phyloP scores from a whole-genome alignment of 2,888 invertebrate genomes.

The Oithona nana region DNA sequence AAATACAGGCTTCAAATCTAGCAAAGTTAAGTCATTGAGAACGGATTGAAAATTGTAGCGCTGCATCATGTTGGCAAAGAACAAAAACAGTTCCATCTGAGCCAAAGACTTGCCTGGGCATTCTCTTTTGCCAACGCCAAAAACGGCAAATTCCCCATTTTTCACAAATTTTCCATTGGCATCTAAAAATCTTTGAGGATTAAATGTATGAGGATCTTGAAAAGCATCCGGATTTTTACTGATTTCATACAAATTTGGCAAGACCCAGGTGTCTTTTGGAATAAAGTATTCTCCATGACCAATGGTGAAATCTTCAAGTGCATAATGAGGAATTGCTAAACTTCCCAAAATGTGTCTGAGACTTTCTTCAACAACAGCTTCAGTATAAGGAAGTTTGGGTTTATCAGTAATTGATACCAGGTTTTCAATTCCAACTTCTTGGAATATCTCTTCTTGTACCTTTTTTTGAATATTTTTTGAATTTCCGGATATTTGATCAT shows the following conservation, averaged over 20 bases:
- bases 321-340: not conserved
- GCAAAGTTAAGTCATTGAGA: not conserved
- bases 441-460: conserved; percentile 8
- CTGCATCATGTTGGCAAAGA: conserved; percentile 4
- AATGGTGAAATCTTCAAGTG: not conserved
- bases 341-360: not conserved
- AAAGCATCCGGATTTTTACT: not conserved
- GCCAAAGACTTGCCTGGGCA: conserved; percentile 14
- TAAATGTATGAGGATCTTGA: not conserved
- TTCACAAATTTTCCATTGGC: not conserved
- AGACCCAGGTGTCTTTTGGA: not conserved
- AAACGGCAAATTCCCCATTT: conserved; percentile 7
- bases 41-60: not conserved
- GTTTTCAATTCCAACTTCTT: not conserved
- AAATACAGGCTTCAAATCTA: not conserved
- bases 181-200: conserved; percentile 13
- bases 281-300: conserved; percentile 1
- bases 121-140: conserved; percentile 9
- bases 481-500: conserved; percentile 10
- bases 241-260: not conserved
- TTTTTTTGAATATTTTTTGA: too few relatives aligned
- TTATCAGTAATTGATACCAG: not conserved
- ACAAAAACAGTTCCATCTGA: conserved; percentile 5
- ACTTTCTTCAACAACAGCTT: conserved; percentile 13
- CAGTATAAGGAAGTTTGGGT: conserved; percentile 10